Conservation (phyloP, 2,113 vertebrate species). For the Chiloscyllium plagiosum region DNA sequence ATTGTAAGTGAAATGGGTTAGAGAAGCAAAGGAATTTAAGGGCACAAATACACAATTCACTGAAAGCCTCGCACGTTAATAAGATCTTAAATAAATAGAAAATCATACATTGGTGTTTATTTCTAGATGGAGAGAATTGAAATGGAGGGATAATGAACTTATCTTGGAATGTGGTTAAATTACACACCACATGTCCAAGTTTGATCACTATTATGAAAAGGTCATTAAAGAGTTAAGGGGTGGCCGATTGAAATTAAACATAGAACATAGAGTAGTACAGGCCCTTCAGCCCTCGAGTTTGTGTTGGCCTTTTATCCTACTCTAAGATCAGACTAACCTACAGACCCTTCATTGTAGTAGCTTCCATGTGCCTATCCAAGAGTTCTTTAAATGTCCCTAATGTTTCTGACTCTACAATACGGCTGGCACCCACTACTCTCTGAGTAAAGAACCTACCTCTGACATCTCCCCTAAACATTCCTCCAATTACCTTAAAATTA, state of each 20-base stretch:
- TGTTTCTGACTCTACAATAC: no score
- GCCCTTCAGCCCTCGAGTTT: no score
- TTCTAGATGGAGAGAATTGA: neutral
- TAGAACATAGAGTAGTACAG: no score
- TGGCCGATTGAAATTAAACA: neutral
- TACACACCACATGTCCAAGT: neutral
- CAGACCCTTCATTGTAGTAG: no score
- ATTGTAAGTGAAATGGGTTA: neutral
- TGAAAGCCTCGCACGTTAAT: neutral
- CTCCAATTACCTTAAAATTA: no score
- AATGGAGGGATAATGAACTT: neutral
- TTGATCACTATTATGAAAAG: neutral
- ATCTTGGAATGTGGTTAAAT: neutral
- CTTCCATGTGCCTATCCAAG: no score
- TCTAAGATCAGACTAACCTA: no score
- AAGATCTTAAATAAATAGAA: neutral
- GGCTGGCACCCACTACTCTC: no score
- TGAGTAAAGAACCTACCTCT: no score
- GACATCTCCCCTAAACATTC: no score
- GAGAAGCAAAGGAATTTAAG: neutral
- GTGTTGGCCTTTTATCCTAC: no score
- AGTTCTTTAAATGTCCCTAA: no score
- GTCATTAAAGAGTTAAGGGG: neutral
- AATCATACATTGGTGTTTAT: neutral
- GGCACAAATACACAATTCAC: neutral